Conservation (phyloP, 2,888 invertebrate genomes). For the Amphipoea oculea region DNA sequence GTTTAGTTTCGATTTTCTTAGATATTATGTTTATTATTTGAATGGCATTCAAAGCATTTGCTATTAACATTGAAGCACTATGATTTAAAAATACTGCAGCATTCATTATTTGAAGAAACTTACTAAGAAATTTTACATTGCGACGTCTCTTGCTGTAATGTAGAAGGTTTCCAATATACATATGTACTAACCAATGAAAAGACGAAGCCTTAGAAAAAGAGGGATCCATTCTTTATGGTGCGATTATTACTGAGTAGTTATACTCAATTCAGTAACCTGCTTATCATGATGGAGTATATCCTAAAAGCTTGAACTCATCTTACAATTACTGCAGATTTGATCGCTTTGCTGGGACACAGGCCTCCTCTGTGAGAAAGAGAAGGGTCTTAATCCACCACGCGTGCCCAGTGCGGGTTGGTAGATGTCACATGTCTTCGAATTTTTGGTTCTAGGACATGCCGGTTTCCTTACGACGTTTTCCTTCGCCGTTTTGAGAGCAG, state of each 20-base stretch:
- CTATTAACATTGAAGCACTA: constrained; percentile 36
- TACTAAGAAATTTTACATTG: background rate
- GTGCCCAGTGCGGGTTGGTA: too few species aligned
- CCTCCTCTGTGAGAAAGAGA: too few species aligned
- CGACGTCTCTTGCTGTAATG: background rate
- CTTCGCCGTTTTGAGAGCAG: too few species aligned
- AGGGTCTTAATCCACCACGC: too few species aligned
- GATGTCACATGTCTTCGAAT: too few species aligned
- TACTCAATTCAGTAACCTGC: background rate
- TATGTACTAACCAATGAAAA: background rate
- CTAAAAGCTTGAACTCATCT: background rate
- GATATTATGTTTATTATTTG: constrained; percentile 36
- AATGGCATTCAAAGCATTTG: constrained; percentile 10
- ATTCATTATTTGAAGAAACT: background rate
- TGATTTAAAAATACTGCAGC: background rate
- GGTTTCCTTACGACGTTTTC: too few species aligned
- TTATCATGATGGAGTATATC: background rate
- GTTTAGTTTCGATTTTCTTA: constrained; percentile 28
- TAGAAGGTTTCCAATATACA: background rate
- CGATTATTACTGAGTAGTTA: background rate
- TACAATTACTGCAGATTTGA: background rate
- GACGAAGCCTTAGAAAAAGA: background rate
- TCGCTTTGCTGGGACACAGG: too few species aligned
- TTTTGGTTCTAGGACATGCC: too few species aligned
- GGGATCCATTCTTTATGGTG: background rate